Evolutionary conservation across 2,888 invertebrate species (phyloP), one percentile per base, ranked within the genome.

Genomic region (Scrobipalpa atriplicella): DNA sequence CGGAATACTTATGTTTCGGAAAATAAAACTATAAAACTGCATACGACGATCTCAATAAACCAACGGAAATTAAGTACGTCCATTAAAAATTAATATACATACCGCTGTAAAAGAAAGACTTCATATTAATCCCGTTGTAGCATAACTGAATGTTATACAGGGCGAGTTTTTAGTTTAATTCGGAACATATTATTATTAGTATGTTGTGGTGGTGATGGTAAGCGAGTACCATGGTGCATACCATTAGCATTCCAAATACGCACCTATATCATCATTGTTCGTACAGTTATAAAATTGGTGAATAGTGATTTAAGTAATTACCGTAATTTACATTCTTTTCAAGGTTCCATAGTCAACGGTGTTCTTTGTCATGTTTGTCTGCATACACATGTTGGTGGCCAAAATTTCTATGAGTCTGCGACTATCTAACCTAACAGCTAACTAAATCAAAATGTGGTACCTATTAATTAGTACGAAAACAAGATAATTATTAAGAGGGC

Each of bases 21-120:
- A 73, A 77, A 73, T 77, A 77, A 75, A 73, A 70, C 61, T 16
- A 67, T 66, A 68, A 66, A 66, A 68, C 47, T 63, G 66, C 62
- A 66, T 62, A 68, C 51, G 36, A 18, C 54, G 52, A 52, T 73
- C 72, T 70, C 77, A 76, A 79, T 82, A 80, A 82, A 79, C 80
- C 79, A 16, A 38, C 51, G 52, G 52, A 52, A 36, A 74, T 70
- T 72, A 69, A 75, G 65, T 52, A 41, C 39, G 19, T 11, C 16
- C 36, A 7, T 38, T 16, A 58, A 58, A 58, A 36, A 29, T 36
- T n/a, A 29, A 36, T 29, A 36, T 16, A 58, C 8, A 58, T 8
- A 58, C 19, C 38, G 36, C 58, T 38, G 29, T 29, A 58, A 58
- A 58, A 16, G 58, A 38, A 58, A 58, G 38, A 38, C 29, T 5